Base-by-base conservation (phyloP, 2,888 invertebrate species). In the Protodeltote pygarga region DNA sequence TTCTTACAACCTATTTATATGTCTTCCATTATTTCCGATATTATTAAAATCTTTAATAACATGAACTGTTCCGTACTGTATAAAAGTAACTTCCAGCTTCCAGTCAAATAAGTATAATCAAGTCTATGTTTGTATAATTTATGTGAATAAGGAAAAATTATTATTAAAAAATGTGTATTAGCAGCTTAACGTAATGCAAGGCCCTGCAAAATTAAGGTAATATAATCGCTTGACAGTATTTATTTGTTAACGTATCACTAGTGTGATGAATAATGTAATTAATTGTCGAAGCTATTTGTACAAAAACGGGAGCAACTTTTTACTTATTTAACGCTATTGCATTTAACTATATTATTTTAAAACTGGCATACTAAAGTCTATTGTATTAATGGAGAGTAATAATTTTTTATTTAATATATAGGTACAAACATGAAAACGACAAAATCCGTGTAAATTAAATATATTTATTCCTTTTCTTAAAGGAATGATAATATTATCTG, bases 251-350 rank as follows among this genome's bases (percentile, higher is more conserved):
- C n/a, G 47, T 45, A 31, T 46, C 33, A 60, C 40, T 50, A 63
- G 50, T 33, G 39, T 46, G 38, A 24, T 39, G n/a, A 27, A 46
- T 38, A 21, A 34, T 27, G 33, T 49, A 53, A 39, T 40, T 48
- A 35, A 38, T 8, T 47, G 39, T 58, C 10, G 29, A 58, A 59
- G 64, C 58, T 70, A 71, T 48, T 70, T 65, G 73, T 77, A 77
- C 74, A 73, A 79, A 76, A 73, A 65, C 31, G 79, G 80, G 76
- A 79, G 73, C 76, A 80, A 80, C 34, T 67, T 65, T 44, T 55
- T 58, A 31, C 57, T 54, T 64, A 55, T 61, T 73, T 68, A 48
- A 47, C 29, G 64, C 59, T 65, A 65, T 45, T 27, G 19, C 21
- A 25, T 31, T 40, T 20, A 11, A 33, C n/a, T 38, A 38, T n/a